Evolutionary conservation across 1,140 invertebrate genomes (phyloP), one percentile per base, ranked within the genome.

Genomic region (Micrasema longulum): DNA sequence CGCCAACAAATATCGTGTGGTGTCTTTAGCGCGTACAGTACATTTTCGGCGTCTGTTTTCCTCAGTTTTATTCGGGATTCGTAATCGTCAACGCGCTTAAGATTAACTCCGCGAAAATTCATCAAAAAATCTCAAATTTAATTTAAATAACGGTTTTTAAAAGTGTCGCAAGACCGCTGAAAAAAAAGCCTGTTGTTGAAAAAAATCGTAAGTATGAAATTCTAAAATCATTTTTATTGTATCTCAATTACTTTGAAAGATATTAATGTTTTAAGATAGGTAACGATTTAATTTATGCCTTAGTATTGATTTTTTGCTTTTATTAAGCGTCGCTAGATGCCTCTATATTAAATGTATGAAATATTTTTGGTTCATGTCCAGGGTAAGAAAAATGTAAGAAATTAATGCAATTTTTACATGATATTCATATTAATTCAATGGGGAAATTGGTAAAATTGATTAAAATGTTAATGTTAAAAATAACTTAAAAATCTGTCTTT

Each of bases 71-170:
- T 55, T 26, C 12, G 20, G 35, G 52, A 55, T 23, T 55, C 26
- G 20, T 20, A 55, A 31, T 55, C 52, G 52, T 14, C 52, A 55
- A 14, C 52, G 52, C 52, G 52, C 52, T 55, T 55, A 55, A 55
- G 1, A n/a, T n/a, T 6, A n/a, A 47, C 26, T 23, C 26, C 52
- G 23, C 12, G 23, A 1, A 16, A 22, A 22, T 48, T 9, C 4
- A 1, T 20, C n/a, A 4, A 23, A 9, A 31, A 11, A 14, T 26
- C 9, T 4, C 12, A 6, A 55, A 16, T 35, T 31, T 31, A 55
- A 55, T 31, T 26, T 23, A 55, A 55, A 55, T 31, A 55, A 9
- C 52, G 52, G 26, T 55, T 55, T 20, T 31, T 55, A 31, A 31
- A 55, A 55, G 23, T 55, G 26, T 14, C 52, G 52, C 16, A 35